Percentiles rank a stretch among this genome's conserved stretches.
phyloP scores from a whole-genome alignment of 2,888 invertebrate genomes.

The Dichetophora obliterata region DNA sequence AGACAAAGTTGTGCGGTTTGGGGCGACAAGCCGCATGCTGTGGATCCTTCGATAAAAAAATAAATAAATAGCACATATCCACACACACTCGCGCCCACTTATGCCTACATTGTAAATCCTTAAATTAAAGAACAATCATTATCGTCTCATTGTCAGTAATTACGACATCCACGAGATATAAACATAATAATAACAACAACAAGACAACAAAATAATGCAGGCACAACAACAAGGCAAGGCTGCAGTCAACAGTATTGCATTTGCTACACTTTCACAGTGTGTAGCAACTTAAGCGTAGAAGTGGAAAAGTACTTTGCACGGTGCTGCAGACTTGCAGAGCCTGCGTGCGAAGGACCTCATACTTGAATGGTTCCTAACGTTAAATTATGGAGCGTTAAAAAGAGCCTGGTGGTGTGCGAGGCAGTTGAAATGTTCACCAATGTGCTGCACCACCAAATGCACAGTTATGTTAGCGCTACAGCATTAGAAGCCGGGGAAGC shows the following conservation, averaged over 20 bases:
- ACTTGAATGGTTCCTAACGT: slow-evolving; percentile 22
- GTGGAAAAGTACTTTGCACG: slow-evolving; percentile 23
- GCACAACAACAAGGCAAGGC: slow-evolving; percentile 19
- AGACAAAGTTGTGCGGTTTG: not conserved
- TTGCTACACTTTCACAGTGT: slow-evolving; percentile 22
- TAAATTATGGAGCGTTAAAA: not conserved
- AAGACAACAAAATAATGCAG: not conserved
- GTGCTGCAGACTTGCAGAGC: not conserved
- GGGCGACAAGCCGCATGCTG: not conserved
- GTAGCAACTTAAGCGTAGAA: slow-evolving; percentile 3
- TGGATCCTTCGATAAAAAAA: not conserved
- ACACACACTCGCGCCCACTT: not conserved
- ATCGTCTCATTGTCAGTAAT: slow-evolving; percentile 60
- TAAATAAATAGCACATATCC: not conserved
- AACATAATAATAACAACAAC: slow-evolving; percentile 2
- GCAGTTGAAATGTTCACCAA: not conserved
- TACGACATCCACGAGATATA: slow-evolving; percentile 51
- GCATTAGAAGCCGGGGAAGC: not conserved
- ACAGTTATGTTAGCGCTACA: not conserved
- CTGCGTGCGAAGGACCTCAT: slow-evolving; percentile 33
- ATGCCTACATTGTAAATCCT: slow-evolving; percentile 50
- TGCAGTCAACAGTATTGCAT: slow-evolving; percentile 13
- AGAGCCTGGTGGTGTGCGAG: not conserved
- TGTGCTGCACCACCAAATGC: not conserved
- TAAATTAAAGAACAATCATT: slow-evolving; percentile 64